Percentiles rank a stretch among this genome's conserved stretches.
Evolutionary conservation across 2,113 vertebrate genomes (phyloP).

Genomic region (Entelurus aequoreus): DNA sequence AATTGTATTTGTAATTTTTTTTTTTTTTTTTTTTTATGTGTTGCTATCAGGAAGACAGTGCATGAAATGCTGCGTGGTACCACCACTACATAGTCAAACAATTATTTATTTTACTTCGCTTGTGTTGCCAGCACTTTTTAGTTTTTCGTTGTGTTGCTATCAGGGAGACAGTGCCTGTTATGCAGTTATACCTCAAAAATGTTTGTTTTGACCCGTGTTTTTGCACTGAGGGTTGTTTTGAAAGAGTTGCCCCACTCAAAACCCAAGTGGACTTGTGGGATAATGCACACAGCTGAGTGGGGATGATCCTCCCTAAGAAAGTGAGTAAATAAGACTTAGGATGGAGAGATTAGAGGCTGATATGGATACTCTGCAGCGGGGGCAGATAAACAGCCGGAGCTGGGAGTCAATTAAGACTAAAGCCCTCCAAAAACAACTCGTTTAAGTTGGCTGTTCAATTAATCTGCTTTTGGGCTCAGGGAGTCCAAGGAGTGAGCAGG

Average conservation of each 20-base stretch:
- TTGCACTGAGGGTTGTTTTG: constrained; percentile 13
- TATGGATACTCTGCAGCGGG: constrained; percentile 50
- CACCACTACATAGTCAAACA: too few species aligned
- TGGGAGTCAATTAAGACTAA: constrained; percentile 62
- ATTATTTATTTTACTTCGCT: too few species aligned
- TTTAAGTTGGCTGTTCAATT: constrained; percentile 56
- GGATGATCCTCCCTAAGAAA: constrained; percentile 24
- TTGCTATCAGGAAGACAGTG: too few species aligned
- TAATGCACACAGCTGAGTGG: constrained; percentile 13
- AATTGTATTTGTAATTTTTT: too few species aligned
- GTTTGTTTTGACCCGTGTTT: constrained; percentile 9
- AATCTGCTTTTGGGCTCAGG: constrained; percentile 47
- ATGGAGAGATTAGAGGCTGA: constrained; percentile 49
- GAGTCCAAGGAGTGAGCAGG: constrained; percentile 53
- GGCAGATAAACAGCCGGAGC: constrained; percentile 49
- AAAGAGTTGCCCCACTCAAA: too few species aligned
- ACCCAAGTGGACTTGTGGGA: constrained; percentile 1
- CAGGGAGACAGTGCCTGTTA: neutral
- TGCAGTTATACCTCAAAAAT: too few species aligned
- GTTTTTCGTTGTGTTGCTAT: neutral
- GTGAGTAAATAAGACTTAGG: constrained; percentile 63
- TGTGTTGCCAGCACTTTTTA: too few species aligned
- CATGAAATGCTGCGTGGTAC: too few species aligned
- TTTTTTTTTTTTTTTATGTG: too few species aligned
- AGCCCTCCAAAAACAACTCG: constrained; percentile 56